Percentiles rank a stretch among this genome's conserved stretches.
Conservation (phyloP, 2,113 vertebrate genomes). For the Rafetus swinhoei region DNA sequence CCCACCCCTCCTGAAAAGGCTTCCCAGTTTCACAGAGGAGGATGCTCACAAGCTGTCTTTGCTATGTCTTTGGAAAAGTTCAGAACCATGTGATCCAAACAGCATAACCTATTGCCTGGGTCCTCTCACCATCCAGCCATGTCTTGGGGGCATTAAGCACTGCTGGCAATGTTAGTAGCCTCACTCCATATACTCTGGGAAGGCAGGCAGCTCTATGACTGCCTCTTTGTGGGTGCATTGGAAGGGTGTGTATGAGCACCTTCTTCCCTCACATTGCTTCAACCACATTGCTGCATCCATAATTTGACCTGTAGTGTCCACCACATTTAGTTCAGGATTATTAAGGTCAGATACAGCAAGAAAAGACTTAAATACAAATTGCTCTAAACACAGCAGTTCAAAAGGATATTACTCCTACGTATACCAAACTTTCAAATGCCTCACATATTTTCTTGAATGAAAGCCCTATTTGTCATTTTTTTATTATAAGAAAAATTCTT, state of each 20-base stretch:
- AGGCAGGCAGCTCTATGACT: background rate
- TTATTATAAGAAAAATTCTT: slow-evolving; percentile 73
- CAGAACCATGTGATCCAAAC: background rate
- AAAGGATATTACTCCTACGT: slow-evolving; percentile 81
- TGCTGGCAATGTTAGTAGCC: background rate
- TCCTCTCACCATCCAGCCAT: background rate
- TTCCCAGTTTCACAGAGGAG: background rate
- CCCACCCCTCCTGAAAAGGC: too few relatives aligned
- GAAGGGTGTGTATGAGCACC: background rate
- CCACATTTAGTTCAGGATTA: background rate
- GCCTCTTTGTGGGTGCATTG: background rate
- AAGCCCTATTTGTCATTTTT: slow-evolving; percentile 75
- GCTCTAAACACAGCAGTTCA: slow-evolving; percentile 64
- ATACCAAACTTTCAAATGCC: slow-evolving; percentile 77
- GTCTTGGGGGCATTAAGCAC: background rate
- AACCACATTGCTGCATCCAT: background rate
- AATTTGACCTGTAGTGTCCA: background rate
- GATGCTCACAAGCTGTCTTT: background rate
- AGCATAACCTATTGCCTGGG: background rate
- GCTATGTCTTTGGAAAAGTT: background rate
- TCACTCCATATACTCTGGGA: background rate
- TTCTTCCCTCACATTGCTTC: background rate
- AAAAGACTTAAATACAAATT: slow-evolving; percentile 77
- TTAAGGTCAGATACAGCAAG: slow-evolving; percentile 19
- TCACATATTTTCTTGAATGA: slow-evolving; percentile 84